phyloP scores from a whole-genome alignment of 2,888 invertebrate genomes.

The Sphaerophoria rueppellii region DNA sequence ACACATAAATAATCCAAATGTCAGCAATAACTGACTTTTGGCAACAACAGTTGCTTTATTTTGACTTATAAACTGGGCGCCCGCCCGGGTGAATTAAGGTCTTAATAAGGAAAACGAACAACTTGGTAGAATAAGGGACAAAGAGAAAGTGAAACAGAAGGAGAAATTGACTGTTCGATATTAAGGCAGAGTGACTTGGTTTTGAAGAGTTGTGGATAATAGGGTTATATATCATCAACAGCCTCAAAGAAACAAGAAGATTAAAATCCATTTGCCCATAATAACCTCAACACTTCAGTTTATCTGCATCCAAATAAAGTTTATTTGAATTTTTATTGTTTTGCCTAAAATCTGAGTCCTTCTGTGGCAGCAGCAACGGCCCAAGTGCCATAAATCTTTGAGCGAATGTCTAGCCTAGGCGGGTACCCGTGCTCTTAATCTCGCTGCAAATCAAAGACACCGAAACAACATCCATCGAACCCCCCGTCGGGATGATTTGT shows the following conservation, averaged over 20 bases:
- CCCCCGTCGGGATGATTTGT: constrained; percentile 72
- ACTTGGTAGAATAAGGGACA: too few relatives aligned
- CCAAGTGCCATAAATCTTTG: constrained; percentile 60
- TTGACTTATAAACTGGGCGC: not conserved
- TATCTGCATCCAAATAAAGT: constrained; percentile 67
- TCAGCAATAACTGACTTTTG: constrained; percentile 17
- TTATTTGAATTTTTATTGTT: constrained; percentile 71
- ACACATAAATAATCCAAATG: constrained; percentile 67
- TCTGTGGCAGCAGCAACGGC: not conserved
- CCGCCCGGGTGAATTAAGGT: not conserved
- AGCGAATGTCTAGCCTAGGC: constrained; percentile 52
- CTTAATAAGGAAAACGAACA: not conserved
- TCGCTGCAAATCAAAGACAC: constrained; percentile 62
- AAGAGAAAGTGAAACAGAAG: too few relatives aligned
- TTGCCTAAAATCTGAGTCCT: constrained; percentile 26
- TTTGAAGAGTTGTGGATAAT: too few relatives aligned
- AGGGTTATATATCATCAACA: too few relatives aligned
- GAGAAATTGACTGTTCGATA: too few relatives aligned
- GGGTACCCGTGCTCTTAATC: constrained; percentile 18
- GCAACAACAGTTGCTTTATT: constrained; percentile 5
- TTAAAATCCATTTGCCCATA: constrained; percentile 24
- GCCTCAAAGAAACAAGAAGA: not conserved
- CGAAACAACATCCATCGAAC: constrained; percentile 33
- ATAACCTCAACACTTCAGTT: constrained; percentile 28
- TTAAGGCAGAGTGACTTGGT: too few relatives aligned